phyloP scores from a whole-genome alignment of 2,113 vertebrate species.

The Mesoclemmys tuberculata region DNA sequence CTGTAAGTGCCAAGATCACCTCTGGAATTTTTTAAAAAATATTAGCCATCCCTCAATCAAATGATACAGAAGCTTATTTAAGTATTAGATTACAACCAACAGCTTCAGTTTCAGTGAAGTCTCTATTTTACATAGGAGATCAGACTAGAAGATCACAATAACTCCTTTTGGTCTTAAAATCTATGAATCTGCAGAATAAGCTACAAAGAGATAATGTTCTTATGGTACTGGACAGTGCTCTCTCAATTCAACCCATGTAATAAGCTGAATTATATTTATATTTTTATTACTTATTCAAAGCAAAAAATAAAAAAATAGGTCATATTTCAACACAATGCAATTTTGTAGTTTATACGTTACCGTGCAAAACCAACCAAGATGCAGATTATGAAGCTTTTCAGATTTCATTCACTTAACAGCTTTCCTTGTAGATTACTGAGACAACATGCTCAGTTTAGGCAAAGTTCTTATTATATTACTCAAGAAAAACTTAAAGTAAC shows the following conservation, averaged over 20 bases:
- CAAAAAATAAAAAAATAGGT: background rate
- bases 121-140: too few relatives aligned
- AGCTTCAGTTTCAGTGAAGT: too few relatives aligned
- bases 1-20: too few relatives aligned
- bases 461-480: background rate
- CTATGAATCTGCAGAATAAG: too few relatives aligned
- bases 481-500: background rate
- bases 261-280: background rate
- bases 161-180: too few relatives aligned
- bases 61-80: too few relatives aligned
- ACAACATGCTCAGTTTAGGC: background rate
- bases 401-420: background rate
- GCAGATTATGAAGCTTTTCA: background rate
- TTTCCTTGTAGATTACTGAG: background rate
- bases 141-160: too few relatives aligned
- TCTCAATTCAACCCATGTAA: background rate
- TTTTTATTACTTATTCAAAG: background rate
- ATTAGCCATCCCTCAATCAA: too few relatives aligned
- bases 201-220: background rate
- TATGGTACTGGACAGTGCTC: background rate
- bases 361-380: background rate
- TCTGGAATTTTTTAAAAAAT: too few relatives aligned
- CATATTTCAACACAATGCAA: background rate
- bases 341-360: background rate
- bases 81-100: too few relatives aligned